Evolutionary conservation across 2,888 invertebrate species (phyloP), one percentile per base, ranked within the genome.

Genomic region (Drosophila formosana): DNA sequence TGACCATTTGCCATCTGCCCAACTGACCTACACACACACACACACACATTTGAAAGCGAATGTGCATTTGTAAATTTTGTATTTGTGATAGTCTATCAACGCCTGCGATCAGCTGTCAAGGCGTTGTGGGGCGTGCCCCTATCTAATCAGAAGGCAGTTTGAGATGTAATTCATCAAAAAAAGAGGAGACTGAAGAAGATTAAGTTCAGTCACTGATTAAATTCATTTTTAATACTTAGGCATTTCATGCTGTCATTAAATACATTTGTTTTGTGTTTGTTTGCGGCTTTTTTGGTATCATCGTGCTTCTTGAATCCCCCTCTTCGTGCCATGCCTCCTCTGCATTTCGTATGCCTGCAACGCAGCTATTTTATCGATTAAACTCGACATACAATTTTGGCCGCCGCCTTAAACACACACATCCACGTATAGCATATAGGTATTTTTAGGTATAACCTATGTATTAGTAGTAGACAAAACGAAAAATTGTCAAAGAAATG

Each of bases 331-430:
- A 6, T 9, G 18, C 34, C 37, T 50, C 28, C 60, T 58, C 49
- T 63, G 45, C 79, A 80, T 53, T 67, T 70, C 55, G 37, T 47
- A 50, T 66, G 18, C 61, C 47, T 70, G 78, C 66, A 66, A 51
- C 49, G 46, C 56, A 60, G 69, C 61, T 60, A 39, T 68, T 72
- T 80, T 89, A 89, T 85, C 83, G 89, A 89, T 85, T 89, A 71
- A 89, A 88, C 82, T 70, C 47, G 58, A 9, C 55, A 65, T 46
- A 49, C 18, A 68, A 51, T 39, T 62, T 77, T 75, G 56, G 75
- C 49, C 56, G 73, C 78, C 74, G 74, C 74, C 74, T 77, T 52
- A 57, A 75, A 58, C 53, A 34, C 55, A 51, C 11, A 56, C 57
- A 13, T 30, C 5, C 28, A 41, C 25, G 41, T 39, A 18, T 41